phyloP scores from a whole-genome alignment of 2,113 vertebrate genomes.

The Caranx ignobilis region DNA sequence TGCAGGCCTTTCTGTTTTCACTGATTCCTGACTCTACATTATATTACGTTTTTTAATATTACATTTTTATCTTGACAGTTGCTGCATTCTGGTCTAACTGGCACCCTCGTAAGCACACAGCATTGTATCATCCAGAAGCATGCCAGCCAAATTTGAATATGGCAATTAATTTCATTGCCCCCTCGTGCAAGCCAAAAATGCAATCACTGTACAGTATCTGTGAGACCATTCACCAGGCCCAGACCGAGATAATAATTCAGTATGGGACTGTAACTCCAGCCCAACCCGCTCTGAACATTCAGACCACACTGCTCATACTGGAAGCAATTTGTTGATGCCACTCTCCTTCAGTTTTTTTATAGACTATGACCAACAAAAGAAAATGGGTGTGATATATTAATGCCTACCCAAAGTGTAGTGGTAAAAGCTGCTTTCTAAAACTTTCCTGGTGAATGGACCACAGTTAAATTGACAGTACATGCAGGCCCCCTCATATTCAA shows the following conservation, averaged over 20 bases:
- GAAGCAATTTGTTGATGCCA: conserved; percentile 13
- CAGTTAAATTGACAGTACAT: conserved; percentile 12
- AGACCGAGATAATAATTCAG: conserved; percentile 39
- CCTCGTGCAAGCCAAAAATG: conserved; percentile 17
- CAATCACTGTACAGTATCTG: conserved; percentile 35
- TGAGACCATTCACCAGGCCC: conserved; percentile 24
- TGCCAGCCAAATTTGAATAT: conserved; percentile 25
- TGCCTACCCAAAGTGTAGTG: conserved; percentile 4
- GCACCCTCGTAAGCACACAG: conserved; percentile 3
- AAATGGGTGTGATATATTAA: background rate
- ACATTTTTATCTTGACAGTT: background rate
- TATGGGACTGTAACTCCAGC: background rate
- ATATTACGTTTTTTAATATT: background rate
- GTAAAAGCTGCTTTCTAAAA: conserved; percentile 2
- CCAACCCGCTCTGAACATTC: conserved; percentile 1
- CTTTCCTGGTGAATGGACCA: background rate
- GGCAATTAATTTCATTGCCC: conserved; percentile 28
- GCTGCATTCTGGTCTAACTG: background rate
- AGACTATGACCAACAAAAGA: conserved; percentile 1
- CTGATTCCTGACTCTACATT: background rate
- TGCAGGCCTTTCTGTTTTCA: background rate
- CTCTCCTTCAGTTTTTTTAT: background rate
- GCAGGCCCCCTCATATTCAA: background rate
- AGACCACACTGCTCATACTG: conserved; percentile 9
- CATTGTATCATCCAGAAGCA: conserved; percentile 10